phyloP scores from a whole-genome alignment of 2,113 vertebrate genomes.

The Scalopus aquaticus region DNA sequence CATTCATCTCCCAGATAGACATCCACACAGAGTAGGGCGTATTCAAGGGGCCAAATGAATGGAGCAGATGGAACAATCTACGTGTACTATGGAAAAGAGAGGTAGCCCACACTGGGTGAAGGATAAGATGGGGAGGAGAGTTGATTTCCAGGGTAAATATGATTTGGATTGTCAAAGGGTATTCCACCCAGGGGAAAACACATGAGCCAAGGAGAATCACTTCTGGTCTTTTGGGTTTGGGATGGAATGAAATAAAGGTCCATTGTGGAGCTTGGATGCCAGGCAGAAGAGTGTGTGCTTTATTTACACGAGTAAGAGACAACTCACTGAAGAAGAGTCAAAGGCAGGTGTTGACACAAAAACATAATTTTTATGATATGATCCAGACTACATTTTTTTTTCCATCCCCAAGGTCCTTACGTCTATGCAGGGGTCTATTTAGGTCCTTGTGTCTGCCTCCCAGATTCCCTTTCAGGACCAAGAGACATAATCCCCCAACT shows the following conservation, averaged over 20 bases:
- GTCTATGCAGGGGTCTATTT: background rate
- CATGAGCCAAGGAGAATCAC: background rate
- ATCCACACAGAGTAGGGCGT: background rate
- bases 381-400: background rate
- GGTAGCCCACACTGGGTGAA: background rate
- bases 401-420: background rate
- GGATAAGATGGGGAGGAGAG: background rate
- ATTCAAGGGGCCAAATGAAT: background rate
- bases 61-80: background rate
- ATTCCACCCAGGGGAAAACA: background rate
- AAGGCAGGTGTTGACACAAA: background rate
- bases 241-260: background rate
- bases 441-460: background rate
- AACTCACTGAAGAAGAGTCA: background rate
- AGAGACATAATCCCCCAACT: background rate
- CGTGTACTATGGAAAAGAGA: fast-evolving
- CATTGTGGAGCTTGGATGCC: background rate
- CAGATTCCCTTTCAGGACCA: background rate
- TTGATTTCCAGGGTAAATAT: background rate
- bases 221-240: background rate
- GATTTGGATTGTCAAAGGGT: background rate
- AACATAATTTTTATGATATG: background rate
- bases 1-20: fast-evolving
- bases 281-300: background rate
- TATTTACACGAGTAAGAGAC: background rate